Evolutionary conservation across 2,888 invertebrate genomes (phyloP).

Genomic region (Agonopterix heracliana): DNA sequence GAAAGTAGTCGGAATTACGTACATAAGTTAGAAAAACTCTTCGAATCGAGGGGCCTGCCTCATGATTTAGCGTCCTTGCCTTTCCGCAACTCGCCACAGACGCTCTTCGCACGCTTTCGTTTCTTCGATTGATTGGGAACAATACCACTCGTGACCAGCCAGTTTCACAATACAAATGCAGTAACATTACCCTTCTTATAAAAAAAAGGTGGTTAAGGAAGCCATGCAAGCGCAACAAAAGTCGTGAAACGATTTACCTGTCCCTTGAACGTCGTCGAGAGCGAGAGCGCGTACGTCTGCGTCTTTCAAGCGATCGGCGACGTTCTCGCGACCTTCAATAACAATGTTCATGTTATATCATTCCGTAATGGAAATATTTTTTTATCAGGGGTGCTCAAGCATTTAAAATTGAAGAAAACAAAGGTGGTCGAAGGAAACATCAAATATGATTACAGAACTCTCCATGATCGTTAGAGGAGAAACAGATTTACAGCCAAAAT

Average conservation of each 20-base stretch:
- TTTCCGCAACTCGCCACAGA: too few relatives aligned
- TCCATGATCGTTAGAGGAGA: background rate
- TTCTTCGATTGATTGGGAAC: too few relatives aligned
- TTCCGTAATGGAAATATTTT: background rate
- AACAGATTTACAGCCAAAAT: background rate
- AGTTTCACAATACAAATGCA: too few relatives aligned
- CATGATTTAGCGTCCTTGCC: too few relatives aligned
- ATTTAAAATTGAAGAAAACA: too few relatives aligned
- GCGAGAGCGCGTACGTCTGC: constrained; percentile 65
- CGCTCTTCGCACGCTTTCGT: too few relatives aligned
- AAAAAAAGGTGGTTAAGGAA: constrained; percentile 3
- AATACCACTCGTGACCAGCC: too few relatives aligned
- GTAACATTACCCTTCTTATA: too few relatives aligned
- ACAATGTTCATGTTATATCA: constrained; percentile 1
- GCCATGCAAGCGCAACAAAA: constrained; percentile 22
- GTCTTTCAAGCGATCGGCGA: constrained; percentile 68
- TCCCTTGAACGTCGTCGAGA: constrained; percentile 68
- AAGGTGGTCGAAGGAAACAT: background rate
- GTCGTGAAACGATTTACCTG: constrained; percentile 44
- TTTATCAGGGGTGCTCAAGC: background rate
- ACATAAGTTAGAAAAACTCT: too few relatives aligned
- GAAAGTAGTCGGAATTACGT: too few relatives aligned
- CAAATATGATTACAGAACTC: background rate
- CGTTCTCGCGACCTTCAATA: constrained; percentile 64
- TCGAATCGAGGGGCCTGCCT: too few relatives aligned